A percentile compares a stretch with the other conserved stretches of the same genome.
These are phyloP conservation scores for Caranx ignobilis DNA, from an alignment of 2,113 vertebrate genomes.

Conservation along the genomic window DNA sequence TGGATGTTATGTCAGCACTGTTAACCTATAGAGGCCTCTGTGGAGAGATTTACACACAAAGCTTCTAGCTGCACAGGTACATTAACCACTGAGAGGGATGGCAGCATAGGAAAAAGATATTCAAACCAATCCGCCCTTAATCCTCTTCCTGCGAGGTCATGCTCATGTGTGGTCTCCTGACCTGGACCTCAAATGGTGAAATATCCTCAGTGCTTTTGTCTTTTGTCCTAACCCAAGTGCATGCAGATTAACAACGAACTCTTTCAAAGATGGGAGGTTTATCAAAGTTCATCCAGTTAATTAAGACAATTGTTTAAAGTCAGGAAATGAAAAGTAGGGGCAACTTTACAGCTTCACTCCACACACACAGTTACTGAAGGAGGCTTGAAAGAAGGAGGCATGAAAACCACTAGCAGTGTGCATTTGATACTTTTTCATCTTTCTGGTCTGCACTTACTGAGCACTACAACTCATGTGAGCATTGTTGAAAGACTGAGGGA, in stretches of 20 bases:
- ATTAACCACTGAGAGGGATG: not conserved
- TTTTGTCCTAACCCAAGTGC: not conserved
- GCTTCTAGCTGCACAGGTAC: not conserved
- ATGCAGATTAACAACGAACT: not conserved
- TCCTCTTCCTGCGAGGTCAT: not conserved
- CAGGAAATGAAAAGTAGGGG: not conserved
- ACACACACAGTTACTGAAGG: not conserved
- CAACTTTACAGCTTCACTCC: not conserved
- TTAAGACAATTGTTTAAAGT: not conserved
- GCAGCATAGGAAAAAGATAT: not conserved
- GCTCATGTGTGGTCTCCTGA: not conserved
- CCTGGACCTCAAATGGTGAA: not conserved
- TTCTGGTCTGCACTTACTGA: too few species aligned
- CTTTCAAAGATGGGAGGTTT: not conserved
- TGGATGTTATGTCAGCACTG: not conserved
- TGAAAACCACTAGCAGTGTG: slow-evolving; percentile 47
- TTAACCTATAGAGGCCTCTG: not conserved
- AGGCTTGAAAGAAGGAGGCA: slow-evolving; percentile 24
- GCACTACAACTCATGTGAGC: not conserved
- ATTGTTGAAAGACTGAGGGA: not conserved
- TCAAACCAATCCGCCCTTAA: slow-evolving; percentile 1
- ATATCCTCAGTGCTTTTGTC: not conserved
- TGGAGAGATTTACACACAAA: not conserved
- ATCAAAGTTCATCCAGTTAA: not conserved
- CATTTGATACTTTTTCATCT: not conserved